Evolutionary conservation across 2,888 invertebrate genomes (phyloP).

Genomic region (Dastarcus helophoroides): DNA sequence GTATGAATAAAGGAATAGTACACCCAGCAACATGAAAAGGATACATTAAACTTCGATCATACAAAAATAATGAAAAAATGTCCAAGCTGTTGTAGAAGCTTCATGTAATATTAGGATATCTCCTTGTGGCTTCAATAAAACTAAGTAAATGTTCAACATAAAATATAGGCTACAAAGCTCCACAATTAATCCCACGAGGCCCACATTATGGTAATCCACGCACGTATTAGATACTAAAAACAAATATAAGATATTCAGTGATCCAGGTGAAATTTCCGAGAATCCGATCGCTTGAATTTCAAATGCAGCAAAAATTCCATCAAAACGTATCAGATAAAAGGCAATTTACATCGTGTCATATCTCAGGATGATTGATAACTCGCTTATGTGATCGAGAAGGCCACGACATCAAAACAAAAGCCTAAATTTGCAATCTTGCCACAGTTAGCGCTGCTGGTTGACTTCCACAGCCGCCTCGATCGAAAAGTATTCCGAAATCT

Average conservation of each 20-base stretch:
- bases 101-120: too few relatives aligned
- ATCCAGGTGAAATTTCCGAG: too few relatives aligned
- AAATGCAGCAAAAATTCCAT: not conserved
- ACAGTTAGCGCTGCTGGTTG: slow-evolving; percentile 25
- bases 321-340: not conserved
- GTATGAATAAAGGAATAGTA: too few relatives aligned
- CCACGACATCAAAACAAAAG: slow-evolving; percentile 24
- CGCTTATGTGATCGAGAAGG: slow-evolving; percentile 18
- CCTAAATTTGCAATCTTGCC: slow-evolving; percentile 28
- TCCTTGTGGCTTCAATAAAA: too few relatives aligned
- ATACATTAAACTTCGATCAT: too few relatives aligned
- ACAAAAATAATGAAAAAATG: too few relatives aligned
- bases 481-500: slow-evolving; percentile 24
- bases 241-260: slow-evolving; percentile 1
- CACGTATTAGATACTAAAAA: not conserved
- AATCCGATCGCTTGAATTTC: not conserved
- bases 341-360: slow-evolving; percentile 19
- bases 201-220: not conserved
- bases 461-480: slow-evolving; percentile 21
- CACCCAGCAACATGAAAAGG: too few relatives aligned
- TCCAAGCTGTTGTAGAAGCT: too few relatives aligned
- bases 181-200: too few relatives aligned
- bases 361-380: slow-evolving; percentile 26
- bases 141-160: too few relatives aligned
- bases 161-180: too few relatives aligned